Evolutionary conservation across 2,113 vertebrate genomes (phyloP), one percentile per base, ranked within the genome.

Genomic region (Eurystomus gularis): DNA sequence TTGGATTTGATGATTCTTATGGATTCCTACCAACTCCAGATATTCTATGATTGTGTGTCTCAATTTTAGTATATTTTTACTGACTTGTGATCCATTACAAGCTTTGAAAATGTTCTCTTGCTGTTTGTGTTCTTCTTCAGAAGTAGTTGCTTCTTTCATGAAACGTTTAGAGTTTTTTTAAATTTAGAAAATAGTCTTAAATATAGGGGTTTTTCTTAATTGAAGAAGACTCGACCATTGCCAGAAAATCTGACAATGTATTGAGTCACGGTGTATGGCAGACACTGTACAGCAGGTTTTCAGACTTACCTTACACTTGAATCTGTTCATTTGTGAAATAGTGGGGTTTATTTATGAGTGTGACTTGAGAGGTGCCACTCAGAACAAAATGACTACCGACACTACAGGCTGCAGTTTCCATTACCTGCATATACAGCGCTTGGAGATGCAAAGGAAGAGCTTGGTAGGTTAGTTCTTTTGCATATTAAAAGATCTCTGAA

Each of bases 241-340:
- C 52, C 24, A 48, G 66, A 86, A 90, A 66, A 58, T 62, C 51
- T 82, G 37, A 35, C 14, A 46, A 2, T 54, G 17, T 37, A 17
- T 17, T 83, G 48, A 69, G 58, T 66, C 31, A 29, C 17, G 40
- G 86, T 65, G 39, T 54, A 25, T 6, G 8, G 6, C 46, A 80
- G 54, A 58, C 9, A 10, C 31, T 0, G 0, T 39, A 14, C 2
- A 1, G 35, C 75, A 69, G 21, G 16, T 55, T 83, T 83, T 58
- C 31, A 64, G 35, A 17, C 10, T 51, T 6, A 25, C 29, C 17
- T 82, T 39, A 8, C 2, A 0, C 19, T 70, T 72, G 17, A 54
- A 31, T 69, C 29, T 65, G 7, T 57, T 84, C 0, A 4, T 82
- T 82, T 80, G 21, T 80, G 62, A 54, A 75, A 13, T 17, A 31